Conservation (phyloP, 53 echinoderm and acorn worm species). For the Antedon mediterranea region DNA sequence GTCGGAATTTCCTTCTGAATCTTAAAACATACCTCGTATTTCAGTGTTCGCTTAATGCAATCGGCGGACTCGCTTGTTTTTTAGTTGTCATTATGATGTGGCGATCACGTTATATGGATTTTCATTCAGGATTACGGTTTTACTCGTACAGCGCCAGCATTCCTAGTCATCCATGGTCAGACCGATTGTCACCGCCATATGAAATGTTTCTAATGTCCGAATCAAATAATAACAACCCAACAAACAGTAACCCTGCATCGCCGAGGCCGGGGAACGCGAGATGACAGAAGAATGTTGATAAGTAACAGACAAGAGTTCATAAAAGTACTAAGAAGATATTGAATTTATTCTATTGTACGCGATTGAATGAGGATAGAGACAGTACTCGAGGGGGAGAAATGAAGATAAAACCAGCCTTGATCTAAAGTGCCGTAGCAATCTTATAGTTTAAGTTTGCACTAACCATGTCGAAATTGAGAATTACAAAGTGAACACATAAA, state of each 20-base stretch:
- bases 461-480: too few species aligned
- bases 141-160: conserved; percentile 95
- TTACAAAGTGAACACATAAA: too few species aligned
- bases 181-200: conserved; percentile 66
- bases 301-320: too few species aligned
- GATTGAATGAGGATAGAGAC: too few species aligned
- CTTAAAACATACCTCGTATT: conserved; percentile 84
- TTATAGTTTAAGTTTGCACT: too few species aligned
- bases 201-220: background rate
- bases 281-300: background rate
- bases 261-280: background rate
- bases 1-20: conserved; percentile 64
- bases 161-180: conserved; percentile 79
- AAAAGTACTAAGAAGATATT: too few species aligned
- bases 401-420: too few species aligned
- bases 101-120: conserved; percentile 84
- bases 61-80: conserved; percentile 80
- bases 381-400: too few species aligned
- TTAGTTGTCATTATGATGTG: conserved; percentile 86
- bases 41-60: conserved; percentile 83
- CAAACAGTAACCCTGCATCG: background rate
- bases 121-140: conserved; percentile 88
- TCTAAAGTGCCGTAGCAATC: too few species aligned
- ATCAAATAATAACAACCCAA: background rate
- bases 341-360: too few species aligned